These are phyloP conservation scores for Danio jaintianensis DNA, from an alignment of 2,797 vertebrate genomes.

Conservation along the genomic window DNA sequence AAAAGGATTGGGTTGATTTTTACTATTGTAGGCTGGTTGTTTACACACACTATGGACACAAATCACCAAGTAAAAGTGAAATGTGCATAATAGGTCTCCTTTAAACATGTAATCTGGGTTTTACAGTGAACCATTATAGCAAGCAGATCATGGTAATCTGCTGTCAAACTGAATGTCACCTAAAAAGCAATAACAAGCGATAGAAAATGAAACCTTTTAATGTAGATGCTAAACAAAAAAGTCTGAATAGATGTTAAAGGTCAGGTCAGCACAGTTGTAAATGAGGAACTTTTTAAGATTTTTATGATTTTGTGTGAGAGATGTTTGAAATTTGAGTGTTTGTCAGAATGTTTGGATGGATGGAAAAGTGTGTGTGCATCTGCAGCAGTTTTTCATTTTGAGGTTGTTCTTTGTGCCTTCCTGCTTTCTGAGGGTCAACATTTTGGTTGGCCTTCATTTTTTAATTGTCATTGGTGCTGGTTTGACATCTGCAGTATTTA, in stretches of 20 bases:
- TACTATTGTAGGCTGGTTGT: too few species aligned
- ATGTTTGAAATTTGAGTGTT: not conserved
- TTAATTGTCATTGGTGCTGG: conserved; percentile 45
- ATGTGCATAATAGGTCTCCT: not conserved
- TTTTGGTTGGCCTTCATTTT: conserved; percentile 49
- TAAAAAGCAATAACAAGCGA: conserved; percentile 18
- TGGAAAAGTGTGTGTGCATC: conserved; percentile 11
- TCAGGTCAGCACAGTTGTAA: conserved; percentile 1
- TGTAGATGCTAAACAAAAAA: not conserved
- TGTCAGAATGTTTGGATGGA: conserved; percentile 1
- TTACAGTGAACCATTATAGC: not conserved
- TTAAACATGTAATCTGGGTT: not conserved
- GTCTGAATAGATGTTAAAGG: not conserved
- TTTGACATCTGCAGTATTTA: conserved; percentile 41
- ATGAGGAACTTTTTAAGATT: not conserved
- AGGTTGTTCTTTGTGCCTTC: conserved; percentile 49
- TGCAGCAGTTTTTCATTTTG: conserved; percentile 49
- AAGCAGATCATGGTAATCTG: not conserved
- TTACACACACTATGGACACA: too few species aligned
- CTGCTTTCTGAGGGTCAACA: not conserved
- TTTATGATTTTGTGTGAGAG: not conserved
- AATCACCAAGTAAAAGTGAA: too few species aligned
- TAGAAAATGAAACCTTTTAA: not conserved
- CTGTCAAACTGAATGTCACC: not conserved
- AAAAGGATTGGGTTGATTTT: too few species aligned